These are phyloP conservation scores for Erinaceus europaeus DNA, from an alignment of 2,113 vertebrate species.

Conservation along the genomic window DNA sequence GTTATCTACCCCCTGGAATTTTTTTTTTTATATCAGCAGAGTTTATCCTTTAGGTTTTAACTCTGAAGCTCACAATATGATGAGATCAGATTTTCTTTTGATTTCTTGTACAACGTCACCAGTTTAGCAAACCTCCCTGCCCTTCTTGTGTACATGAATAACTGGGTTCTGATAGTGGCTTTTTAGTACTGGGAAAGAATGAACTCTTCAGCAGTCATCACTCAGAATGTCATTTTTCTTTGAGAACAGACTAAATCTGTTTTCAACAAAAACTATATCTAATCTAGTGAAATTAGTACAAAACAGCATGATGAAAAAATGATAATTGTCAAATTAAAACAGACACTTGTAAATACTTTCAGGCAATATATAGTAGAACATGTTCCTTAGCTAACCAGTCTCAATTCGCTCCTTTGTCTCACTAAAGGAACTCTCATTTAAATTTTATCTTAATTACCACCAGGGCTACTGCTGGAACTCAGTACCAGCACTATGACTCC, in stretches of 20 bases:
- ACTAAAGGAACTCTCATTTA: background rate
- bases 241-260: background rate
- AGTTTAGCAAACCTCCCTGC: background rate
- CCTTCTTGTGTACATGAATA: background rate
- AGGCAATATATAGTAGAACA: background rate
- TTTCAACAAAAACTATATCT: background rate
- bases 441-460: too few relatives aligned
- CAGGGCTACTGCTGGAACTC: too few relatives aligned
- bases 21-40: background rate
- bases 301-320: background rate
- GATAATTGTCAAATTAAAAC: background rate
- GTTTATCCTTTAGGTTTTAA: slow-evolving; percentile 18
- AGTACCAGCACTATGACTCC: too few relatives aligned
- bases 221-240: background rate
- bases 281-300: background rate
- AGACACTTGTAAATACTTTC: background rate
- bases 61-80: background rate
- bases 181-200: background rate
- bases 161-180: background rate
- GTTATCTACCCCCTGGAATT: too few relatives aligned
- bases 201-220: background rate
- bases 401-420: background rate
- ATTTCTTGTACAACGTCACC: background rate
- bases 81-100: slow-evolving; percentile 11
- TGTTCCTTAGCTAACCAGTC: background rate